A percentile compares a stretch with the other conserved stretches of the same genome.
Conservation (phyloP, 2,113 vertebrate genomes). For the Vidua chalybeata region DNA sequence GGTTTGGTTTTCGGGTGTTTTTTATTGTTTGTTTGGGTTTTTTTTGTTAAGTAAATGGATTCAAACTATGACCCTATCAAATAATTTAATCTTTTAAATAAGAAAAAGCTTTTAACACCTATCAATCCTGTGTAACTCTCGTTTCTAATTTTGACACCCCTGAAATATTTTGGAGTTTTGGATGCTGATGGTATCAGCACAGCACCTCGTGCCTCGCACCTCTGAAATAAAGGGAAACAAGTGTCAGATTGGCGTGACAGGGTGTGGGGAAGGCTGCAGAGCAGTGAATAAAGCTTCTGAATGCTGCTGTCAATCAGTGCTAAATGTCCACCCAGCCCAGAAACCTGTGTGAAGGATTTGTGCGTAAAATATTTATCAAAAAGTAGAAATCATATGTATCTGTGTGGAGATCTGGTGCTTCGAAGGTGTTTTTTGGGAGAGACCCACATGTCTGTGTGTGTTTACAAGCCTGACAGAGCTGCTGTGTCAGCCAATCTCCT, state of each 20-base stretch:
- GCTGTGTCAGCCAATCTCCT: neutral
- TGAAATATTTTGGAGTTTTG: neutral
- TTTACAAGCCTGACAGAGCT: neutral
- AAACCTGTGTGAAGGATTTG: rapidly evolving
- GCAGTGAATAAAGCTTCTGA: rapidly evolving
- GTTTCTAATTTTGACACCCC: neutral
- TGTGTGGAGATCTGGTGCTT: neutral
- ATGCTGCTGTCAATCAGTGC: neutral
- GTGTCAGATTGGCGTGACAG: neutral
- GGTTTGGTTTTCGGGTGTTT: neutral
- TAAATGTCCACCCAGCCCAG: rapidly evolving
- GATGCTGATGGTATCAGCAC: neutral
- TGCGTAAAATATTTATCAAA: rapidly evolving
- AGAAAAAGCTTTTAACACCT: neutral
- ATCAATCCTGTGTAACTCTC: neutral
- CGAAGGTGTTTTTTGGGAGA: neutral
- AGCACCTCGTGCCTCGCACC: neutral
- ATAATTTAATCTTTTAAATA: neutral
- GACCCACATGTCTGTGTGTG: neutral
- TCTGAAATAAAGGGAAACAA: neutral
- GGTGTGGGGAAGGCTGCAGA: neutral
- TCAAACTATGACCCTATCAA: neutral
- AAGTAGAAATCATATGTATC: rapidly evolving
- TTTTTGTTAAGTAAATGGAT: neutral
- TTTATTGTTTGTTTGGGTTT: neutral